Conservation (phyloP, 2,797 vertebrate species). For the Tolypeutes matacus region DNA sequence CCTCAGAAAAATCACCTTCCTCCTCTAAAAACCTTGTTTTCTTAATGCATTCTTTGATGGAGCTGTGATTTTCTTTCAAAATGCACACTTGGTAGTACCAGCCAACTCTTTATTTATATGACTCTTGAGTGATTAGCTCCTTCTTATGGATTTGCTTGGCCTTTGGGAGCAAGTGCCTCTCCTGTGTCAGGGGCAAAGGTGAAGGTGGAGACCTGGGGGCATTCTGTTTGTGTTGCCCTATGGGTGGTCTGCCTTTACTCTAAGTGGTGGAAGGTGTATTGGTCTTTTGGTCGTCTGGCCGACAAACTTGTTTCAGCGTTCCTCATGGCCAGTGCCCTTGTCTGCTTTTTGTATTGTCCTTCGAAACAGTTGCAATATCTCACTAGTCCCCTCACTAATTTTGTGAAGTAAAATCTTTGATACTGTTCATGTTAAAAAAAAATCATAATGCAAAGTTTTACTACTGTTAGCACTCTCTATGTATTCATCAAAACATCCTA, state of each 20-base stretch:
- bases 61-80: not conserved
- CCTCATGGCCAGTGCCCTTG: fast-evolving
- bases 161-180: not conserved
- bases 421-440: not conserved
- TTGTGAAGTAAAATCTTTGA: not conserved
- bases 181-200: not conserved
- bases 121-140: not conserved
- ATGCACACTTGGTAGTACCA: fast-evolving
- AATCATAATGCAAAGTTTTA: too few relatives aligned
- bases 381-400: not conserved
- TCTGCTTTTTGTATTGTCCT: not conserved
- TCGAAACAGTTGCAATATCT: not conserved
- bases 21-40: not conserved
- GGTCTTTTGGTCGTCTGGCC: fast-evolving
- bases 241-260: too few relatives aligned
- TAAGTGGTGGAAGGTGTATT: too few relatives aligned
- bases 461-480: too few relatives aligned
- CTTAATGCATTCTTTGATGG: not conserved
- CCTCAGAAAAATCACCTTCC: not conserved
- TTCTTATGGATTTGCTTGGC: not conserved
- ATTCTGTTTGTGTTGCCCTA: fast-evolving
- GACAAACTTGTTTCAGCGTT: not conserved
- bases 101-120: not conserved
- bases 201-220: fast-evolving
- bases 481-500: too few relatives aligned